Base-by-base conservation (phyloP, 2,113 vertebrate species). In the Xiphias gladius region DNA sequence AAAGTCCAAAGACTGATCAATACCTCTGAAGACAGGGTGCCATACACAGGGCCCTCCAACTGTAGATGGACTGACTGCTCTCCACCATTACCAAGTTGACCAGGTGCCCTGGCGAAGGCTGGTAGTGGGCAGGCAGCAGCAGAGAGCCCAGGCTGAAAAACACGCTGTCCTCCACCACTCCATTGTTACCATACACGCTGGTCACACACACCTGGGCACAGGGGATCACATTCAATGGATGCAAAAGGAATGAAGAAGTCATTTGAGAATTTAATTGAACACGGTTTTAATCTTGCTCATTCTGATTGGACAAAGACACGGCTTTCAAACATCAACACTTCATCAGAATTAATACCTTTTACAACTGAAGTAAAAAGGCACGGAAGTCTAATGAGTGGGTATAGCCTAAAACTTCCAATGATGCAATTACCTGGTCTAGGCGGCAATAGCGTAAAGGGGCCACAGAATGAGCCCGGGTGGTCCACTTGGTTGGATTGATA, bases 1-100 rank as follows among this genome's bases (percentile, higher is more conserved):
- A n/a, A 73, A 73, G 1, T 28, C 41, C 12, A 68, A 75, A 76
- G 4, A 67, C 9, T 2, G 8, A 35, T 17, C 7, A 54, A 41
- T 94, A 97, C 97, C 95, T 81, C 37, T 77, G 82, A 61, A 59
- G 69, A 76, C 91, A 92, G 0, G 97, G 97, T 2, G 95, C 95
- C 91, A 99, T 94, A 81, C 97, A 98, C 41, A 99, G 90, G 0
- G 98, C 97, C 92, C 98, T 95, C 98, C 98, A 99, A 67, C 92
- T 37, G 46, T 96, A 98, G 64, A 96, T 94, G 0, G 97, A 98
- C 92, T 98, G 98, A 88, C 76, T 97, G 94, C 97, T 99, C 88
- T 99, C 98, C 89, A 99, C 95, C 82, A 97, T 96, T 57, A 99
- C 93, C 0, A 96, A 52, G 50, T 94, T 97, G 86, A 99, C 97